phyloP scores from a whole-genome alignment of 2,113 vertebrate genomes.

The Clinocottus analis region DNA sequence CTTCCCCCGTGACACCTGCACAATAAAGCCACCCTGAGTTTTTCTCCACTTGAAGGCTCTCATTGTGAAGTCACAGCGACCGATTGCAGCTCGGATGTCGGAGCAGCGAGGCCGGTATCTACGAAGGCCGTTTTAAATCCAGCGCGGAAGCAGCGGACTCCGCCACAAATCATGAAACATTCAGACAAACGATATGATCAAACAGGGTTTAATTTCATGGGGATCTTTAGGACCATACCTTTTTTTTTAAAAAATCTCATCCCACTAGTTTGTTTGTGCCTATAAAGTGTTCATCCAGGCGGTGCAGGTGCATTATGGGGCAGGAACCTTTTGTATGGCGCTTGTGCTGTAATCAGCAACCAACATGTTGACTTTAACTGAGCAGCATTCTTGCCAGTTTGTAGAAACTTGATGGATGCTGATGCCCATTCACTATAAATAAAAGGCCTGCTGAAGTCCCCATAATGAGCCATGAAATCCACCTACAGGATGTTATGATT shows the following conservation, averaged over 20 bases:
- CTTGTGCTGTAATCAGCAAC: neutral
- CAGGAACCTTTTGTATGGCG: constrained; percentile 28
- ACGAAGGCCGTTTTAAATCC: too few species aligned
- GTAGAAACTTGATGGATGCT: neutral
- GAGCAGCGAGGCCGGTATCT: too few species aligned
- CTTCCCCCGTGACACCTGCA: constrained; percentile 1
- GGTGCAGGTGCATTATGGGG: neutral
- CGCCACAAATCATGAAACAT: neutral
- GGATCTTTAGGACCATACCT: neutral
- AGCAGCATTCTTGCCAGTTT: neutral
- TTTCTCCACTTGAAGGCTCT: neutral
- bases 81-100: neutral
- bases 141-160: neutral
- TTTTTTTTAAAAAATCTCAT: neutral
- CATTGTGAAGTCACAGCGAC: neutral
- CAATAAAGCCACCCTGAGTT: neutral
- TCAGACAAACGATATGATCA: neutral
- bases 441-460: too few species aligned
- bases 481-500: neutral
- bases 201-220: neutral
- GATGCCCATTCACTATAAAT: neutral
- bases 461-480: constrained; percentile 6
- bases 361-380: neutral
- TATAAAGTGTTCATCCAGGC: neutral
- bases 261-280: neutral